Percentiles rank a stretch among this genome's conserved stretches.
Conservation (phyloP, 2,113 vertebrate species). For the Eulacestoma nigropectus region DNA sequence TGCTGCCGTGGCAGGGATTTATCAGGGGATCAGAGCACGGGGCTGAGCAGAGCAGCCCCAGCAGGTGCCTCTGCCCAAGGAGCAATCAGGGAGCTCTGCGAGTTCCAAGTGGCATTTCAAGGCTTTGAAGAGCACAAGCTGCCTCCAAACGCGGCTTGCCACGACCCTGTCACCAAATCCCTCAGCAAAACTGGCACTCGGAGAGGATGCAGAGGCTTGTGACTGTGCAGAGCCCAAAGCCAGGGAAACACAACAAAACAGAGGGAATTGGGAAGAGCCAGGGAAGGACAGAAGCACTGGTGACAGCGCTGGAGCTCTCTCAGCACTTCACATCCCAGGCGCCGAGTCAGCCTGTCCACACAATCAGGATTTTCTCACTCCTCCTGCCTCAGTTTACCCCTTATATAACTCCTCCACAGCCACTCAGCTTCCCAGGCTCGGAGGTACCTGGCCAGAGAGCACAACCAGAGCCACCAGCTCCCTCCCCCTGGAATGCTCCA, state of each 20-base stretch:
- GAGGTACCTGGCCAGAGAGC: neutral
- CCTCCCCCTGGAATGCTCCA: neutral
- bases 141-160: neutral
- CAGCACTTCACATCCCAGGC: neutral
- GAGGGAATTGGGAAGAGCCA: neutral
- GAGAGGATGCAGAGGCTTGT: neutral
- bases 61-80: neutral
- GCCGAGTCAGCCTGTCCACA: neutral
- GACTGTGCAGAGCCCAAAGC: neutral
- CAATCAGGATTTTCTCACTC: fast-evolving
- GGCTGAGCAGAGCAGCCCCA: neutral
- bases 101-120: neutral
- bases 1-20: neutral
- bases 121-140: neutral
- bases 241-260: neutral
- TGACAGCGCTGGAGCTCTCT: neutral
- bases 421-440: neutral
- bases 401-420: neutral
- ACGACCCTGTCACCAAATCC: neutral
- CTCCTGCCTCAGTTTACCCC: constrained; percentile 41
- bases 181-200: neutral
- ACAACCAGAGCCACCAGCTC: neutral
- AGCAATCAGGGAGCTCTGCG: neutral
- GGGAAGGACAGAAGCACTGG: neutral
- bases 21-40: neutral